Conservation (phyloP, 2,888 invertebrate genomes). For the Andrena fulva region DNA sequence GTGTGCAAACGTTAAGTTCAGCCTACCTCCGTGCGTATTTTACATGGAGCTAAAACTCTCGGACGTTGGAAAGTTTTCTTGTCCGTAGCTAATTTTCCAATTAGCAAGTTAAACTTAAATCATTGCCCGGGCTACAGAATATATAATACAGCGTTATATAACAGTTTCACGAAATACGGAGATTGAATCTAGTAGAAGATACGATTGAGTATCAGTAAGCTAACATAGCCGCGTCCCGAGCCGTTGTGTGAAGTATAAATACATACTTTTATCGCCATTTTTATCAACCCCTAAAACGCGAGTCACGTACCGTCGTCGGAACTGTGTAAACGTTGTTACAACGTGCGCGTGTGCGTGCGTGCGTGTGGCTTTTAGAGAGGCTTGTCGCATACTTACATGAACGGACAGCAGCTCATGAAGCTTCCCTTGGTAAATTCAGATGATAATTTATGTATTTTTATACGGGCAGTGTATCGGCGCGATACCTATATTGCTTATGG, state of each 20-base stretch:
- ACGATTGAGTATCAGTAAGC: too few species aligned
- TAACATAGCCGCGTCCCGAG: not conserved
- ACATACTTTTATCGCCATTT: constrained; percentile 45
- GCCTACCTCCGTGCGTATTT: too few species aligned
- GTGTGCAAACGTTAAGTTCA: too few species aligned
- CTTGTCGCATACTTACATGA: constrained; percentile 78
- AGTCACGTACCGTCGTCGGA: constrained; percentile 30
- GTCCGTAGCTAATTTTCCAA: too few species aligned
- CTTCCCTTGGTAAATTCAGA: constrained; percentile 67
- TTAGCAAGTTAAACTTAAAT: too few species aligned
- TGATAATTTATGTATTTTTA: constrained; percentile 50
- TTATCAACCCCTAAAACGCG: constrained; percentile 52
- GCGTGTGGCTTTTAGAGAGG: constrained; percentile 14
- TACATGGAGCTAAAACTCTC: too few species aligned
- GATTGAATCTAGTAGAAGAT: too few species aligned
- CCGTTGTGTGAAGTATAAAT: not conserved
- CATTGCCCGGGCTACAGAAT: too few species aligned
- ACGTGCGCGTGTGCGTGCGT: not conserved
- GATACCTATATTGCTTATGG: constrained; percentile 53
- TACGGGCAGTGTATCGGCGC: constrained; percentile 34
- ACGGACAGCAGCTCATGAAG: constrained; percentile 83
- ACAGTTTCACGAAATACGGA: too few species aligned
- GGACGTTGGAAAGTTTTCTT: too few species aligned
- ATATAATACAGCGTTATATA: not conserved
- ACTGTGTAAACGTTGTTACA: constrained; percentile 17